Conservation (phyloP, 2,797 vertebrate species). For the Okamejei kenojei region DNA sequence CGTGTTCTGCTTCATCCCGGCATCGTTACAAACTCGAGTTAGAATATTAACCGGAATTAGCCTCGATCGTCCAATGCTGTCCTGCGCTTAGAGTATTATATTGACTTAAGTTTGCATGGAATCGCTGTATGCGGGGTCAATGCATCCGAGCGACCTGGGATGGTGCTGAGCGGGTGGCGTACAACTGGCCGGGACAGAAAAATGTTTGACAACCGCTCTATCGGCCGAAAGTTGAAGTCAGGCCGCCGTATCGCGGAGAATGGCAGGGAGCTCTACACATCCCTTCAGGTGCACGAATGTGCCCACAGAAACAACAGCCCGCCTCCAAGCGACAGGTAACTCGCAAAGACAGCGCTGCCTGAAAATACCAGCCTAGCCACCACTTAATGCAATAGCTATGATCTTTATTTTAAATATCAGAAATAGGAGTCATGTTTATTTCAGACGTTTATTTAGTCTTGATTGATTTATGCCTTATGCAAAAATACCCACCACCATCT, state of each 20-base stretch:
- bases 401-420: too few species aligned
- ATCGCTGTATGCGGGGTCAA: neutral
- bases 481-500: neutral
- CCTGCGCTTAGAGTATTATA: neutral
- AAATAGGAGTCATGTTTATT: neutral
- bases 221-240: neutral
- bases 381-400: neutral
- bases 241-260: neutral
- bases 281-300: conserved; percentile 41
- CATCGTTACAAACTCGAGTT: neutral
- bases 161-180: neutral
- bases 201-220: neutral
- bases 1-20: neutral
- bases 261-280: neutral
- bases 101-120: neutral
- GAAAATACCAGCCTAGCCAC: neutral
- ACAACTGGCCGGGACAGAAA: neutral
- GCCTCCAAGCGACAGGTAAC: conserved; percentile 42
- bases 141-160: neutral
- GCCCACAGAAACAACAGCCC: conserved; percentile 43
- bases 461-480: neutral
- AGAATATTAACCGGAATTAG: too few species aligned
- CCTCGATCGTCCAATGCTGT: neutral
- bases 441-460: neutral
- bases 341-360: neutral